Conservation (phyloP, 30 jellyfish, hydroid and myxozoan genomes). For the Aurelia aurita complex sp. Pacific region DNA sequence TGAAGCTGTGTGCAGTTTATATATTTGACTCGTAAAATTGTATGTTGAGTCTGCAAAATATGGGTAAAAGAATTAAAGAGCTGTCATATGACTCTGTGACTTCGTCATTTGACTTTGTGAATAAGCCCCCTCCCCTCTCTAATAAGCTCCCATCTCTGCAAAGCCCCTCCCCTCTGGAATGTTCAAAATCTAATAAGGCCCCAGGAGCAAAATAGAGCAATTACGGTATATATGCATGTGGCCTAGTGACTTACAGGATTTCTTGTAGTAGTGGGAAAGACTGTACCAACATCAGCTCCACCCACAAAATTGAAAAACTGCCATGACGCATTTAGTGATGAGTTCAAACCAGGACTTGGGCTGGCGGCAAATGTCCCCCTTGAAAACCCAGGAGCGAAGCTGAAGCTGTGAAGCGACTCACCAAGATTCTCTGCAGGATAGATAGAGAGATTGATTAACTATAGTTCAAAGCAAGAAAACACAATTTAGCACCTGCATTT, state of each 20-base stretch:
- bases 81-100: too few species aligned
- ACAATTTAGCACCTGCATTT: background rate
- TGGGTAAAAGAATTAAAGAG: too few species aligned
- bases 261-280: slow-evolving; percentile 53
- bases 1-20: too few species aligned
- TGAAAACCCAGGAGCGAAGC: slow-evolving; percentile 58
- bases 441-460: background rate
- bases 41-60: too few species aligned
- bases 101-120: too few species aligned
- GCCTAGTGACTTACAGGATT: slow-evolving; percentile 56
- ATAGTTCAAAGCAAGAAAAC: background rate
- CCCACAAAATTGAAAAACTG: slow-evolving; percentile 79
- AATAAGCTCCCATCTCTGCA: too few species aligned
- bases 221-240: too few species aligned
- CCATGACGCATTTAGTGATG: slow-evolving; percentile 81
- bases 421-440: slow-evolving; percentile 55
- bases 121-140: too few species aligned
- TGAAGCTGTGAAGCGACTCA: slow-evolving; percentile 79
- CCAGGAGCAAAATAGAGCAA: too few species aligned
- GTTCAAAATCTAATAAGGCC: too few species aligned
- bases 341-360: slow-evolving; percentile 64
- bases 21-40: too few species aligned
- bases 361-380: slow-evolving; percentile 62
- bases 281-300: slow-evolving; percentile 69
- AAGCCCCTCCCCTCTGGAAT: too few species aligned